These are phyloP conservation scores for Drosophila suzukii DNA, from an alignment of 1,140 invertebrate species.

Conservation along the genomic window DNA sequence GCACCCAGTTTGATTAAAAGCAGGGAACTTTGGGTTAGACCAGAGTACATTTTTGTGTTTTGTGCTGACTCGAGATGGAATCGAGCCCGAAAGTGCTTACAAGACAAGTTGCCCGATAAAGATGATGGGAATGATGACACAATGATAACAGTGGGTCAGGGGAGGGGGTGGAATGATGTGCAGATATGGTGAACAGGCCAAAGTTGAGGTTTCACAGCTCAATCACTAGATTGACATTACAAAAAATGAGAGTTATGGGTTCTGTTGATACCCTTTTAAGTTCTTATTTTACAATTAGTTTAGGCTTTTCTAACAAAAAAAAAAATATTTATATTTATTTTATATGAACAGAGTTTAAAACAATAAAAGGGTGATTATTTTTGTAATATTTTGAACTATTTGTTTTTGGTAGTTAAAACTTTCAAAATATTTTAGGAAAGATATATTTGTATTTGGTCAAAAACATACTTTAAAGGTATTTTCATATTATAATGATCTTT, in stretches of 20 bases:
- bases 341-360: too few species aligned
- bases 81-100: conserved; percentile 30
- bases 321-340: too few species aligned
- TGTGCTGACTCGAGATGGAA: conserved; percentile 40
- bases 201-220: conserved; percentile 45
- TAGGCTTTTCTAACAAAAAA: too few species aligned
- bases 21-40: not conserved
- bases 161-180: not conserved
- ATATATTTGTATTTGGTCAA: too few species aligned
- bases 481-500: too few species aligned
- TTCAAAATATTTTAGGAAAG: too few species aligned
- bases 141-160: conserved; percentile 16
- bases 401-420: too few species aligned
- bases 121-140: conserved; percentile 44
- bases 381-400: too few species aligned
- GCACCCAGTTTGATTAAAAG: conserved; percentile 13
- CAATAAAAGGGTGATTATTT: too few species aligned
- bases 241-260: not conserved
- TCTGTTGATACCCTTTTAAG: conserved; percentile 2
- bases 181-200: conserved; percentile 1
- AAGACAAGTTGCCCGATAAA: conserved; percentile 42
- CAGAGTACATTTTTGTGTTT: conserved; percentile 31
- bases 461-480: too few species aligned
- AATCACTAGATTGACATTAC: conserved; percentile 69
- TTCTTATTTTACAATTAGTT: too few species aligned